These are phyloP conservation scores for Amphipoea lucens DNA, from an alignment of 2,888 invertebrate genomes.

Conservation along the genomic window DNA sequence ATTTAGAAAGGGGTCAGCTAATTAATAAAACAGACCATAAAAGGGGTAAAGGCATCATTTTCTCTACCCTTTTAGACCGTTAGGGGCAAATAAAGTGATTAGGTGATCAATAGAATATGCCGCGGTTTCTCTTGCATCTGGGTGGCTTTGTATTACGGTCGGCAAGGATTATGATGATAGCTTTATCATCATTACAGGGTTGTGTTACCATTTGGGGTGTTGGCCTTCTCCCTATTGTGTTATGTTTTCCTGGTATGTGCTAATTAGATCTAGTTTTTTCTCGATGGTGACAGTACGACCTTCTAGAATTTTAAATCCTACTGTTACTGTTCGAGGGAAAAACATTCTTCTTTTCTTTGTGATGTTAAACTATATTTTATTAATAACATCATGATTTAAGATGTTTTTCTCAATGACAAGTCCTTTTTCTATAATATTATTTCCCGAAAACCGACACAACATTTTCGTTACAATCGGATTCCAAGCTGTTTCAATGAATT, in stretches of 20 bases:
- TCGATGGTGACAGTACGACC: not conserved
- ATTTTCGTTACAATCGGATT: slow-evolving; percentile 16
- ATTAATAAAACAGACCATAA: slow-evolving; percentile 30
- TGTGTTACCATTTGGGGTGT: not conserved
- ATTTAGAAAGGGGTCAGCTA: slow-evolving; percentile 4
- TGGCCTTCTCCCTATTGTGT: not conserved
- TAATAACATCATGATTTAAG: not conserved
- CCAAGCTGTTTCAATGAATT: slow-evolving; percentile 21
- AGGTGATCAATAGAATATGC: slow-evolving; percentile 18
- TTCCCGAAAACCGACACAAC: not conserved
- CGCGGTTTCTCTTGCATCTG: not conserved
- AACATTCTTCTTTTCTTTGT: not conserved
- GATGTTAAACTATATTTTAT: not conserved
- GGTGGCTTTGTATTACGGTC: not conserved
- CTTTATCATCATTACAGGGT: not conserved
- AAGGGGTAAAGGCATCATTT: slow-evolving; percentile 23
- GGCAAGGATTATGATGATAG: not conserved
- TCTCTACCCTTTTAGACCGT: slow-evolving; percentile 19
- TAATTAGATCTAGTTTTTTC: not conserved
- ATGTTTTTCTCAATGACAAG: not conserved
- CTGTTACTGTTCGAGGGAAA: too few relatives aligned
- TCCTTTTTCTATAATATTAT: not conserved
- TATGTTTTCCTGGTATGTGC: not conserved
- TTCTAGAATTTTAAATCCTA: not conserved
- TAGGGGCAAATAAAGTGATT: slow-evolving; percentile 19